Conservation (phyloP, 2,797 vertebrate species). For the Pteronotus mesoamericanus region DNA sequence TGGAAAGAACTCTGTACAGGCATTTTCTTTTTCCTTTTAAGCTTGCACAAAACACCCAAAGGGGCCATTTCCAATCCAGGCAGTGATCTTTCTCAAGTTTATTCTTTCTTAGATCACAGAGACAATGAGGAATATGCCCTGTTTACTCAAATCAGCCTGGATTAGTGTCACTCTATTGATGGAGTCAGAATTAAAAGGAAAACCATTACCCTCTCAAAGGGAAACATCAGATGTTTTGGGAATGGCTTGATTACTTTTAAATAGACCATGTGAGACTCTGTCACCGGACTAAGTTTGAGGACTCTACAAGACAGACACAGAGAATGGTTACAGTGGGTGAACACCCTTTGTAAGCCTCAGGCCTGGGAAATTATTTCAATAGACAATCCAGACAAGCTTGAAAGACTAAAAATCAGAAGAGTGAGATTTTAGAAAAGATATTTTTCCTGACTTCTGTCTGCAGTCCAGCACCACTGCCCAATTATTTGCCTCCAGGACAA, state of each 20-base stretch:
- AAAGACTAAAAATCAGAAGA: neutral
- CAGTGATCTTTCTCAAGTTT: conserved; percentile 66
- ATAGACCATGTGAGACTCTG: conserved; percentile 23
- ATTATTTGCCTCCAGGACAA: neutral
- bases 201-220: conserved; percentile 67
- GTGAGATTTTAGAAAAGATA: neutral
- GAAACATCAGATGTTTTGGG: conserved; percentile 48
- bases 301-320: neutral
- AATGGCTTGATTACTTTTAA: conserved; percentile 61
- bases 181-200: conserved; percentile 76
- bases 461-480: neutral
- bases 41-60: conserved; percentile 79
- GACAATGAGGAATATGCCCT: conserved; percentile 70
- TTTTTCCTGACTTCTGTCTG: neutral
- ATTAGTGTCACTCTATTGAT: conserved; percentile 75
- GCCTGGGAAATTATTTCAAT: conserved; percentile 16
- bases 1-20: conserved; percentile 45
- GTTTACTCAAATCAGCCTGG: conserved; percentile 75
- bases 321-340: neutral
- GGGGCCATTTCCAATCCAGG: conserved; percentile 71
- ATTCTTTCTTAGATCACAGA: conserved; percentile 73
- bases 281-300: neutral
- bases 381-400: neutral
- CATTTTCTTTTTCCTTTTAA: conserved; percentile 69
- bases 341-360: neutral